Evolutionary conservation across 2,888 invertebrate genomes (phyloP), one percentile per base, ranked within the genome.

Genomic region (Spodoptera littoralis): DNA sequence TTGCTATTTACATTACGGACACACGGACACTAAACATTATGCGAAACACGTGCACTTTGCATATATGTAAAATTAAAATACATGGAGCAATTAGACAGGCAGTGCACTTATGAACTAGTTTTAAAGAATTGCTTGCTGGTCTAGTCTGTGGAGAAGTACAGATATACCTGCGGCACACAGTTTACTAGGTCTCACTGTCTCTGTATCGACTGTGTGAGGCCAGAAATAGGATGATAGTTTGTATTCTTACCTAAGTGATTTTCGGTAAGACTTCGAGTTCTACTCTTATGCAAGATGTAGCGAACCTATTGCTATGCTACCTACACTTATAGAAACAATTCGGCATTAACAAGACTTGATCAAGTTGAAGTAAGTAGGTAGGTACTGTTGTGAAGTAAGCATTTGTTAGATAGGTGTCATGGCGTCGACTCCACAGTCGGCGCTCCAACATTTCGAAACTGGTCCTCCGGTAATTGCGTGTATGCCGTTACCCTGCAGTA

Each of bases 401-500:
- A 51, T 12, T 11, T 43, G 9, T 24, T 41, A 45, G 6, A 48
- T 11, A 4, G 45, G 3, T 9, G 18, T 42, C 22, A 11, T 59
- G 24, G 42, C 46, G 45, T 48, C 42, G 6, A 51, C 12, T 46
- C 18, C 27, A 18, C 18, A 52, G n/a, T 22, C 56, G 27, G 55
- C 11, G 24, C 46, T 46, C 43, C 55, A 9, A 70, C 70, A 70
- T 75, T 75, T 77, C 62, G 65, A 75, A 77, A 77, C 73, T 73
- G 73, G 77, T 75, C 77, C 65, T 64, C 52, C 44, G 72, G 46
- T 73, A 76, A 78, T 65, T 72, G 72, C 65, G 70, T 56, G 53
- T 48, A 54, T 63, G 58, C 77, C 78, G 77, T 77, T 77, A 77
- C 65, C 63, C 62, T 63, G 70, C 60, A 67, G 68, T 70, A 70